phyloP scores from a whole-genome alignment of 2,797 vertebrate genomes.

The Gallinago solitaria region DNA sequence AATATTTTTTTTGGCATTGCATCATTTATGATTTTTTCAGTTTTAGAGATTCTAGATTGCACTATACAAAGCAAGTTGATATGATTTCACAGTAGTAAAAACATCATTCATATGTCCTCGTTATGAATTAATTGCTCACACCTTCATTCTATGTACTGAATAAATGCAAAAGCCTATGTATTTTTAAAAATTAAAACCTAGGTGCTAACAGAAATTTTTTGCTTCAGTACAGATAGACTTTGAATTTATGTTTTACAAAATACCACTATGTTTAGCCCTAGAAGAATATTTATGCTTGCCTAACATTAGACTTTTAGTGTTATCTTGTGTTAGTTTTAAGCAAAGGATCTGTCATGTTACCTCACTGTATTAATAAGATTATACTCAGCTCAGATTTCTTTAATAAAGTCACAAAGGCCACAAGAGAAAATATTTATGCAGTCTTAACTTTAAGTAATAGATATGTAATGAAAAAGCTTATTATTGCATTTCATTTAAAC shows the following conservation, averaged over 20 bases:
- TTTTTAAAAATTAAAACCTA: neutral
- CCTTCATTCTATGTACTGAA: neutral
- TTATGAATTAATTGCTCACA: neutral
- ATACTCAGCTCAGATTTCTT: slow-evolving; percentile 1
- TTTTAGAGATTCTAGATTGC: neutral
- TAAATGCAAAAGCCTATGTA: neutral
- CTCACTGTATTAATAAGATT: neutral
- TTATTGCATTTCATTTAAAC: neutral
- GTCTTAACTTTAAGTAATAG: neutral
- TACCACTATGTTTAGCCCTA: neutral
- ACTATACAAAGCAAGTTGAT: neutral
- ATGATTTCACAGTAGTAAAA: neutral
- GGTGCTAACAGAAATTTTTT: neutral
- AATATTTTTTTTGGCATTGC: neutral
- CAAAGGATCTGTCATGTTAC: neutral
- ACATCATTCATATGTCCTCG: neutral
- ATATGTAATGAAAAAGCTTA: neutral
- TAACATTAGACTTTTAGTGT: neutral
- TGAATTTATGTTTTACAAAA: neutral
- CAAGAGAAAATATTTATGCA: neutral
- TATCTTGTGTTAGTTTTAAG: neutral
- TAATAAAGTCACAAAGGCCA: neutral
- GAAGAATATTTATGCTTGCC: neutral
- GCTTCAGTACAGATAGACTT: neutral
- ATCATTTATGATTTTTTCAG: neutral